phyloP scores from a whole-genome alignment of 2,113 vertebrate species.

The Epinephelus lanceolatus region DNA sequence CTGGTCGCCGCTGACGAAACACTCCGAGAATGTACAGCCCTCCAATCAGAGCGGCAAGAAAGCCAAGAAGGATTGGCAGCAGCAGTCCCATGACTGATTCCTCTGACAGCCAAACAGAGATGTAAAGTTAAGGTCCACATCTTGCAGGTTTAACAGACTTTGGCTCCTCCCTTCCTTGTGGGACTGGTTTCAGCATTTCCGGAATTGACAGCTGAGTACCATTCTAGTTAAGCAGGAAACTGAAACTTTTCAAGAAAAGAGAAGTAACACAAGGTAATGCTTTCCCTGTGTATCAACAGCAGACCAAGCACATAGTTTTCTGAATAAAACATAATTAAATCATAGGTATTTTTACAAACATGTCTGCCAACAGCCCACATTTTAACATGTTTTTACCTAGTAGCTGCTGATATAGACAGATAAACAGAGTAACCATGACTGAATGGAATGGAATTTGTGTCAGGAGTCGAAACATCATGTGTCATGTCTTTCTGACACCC shows the following conservation, averaged over 20 bases:
- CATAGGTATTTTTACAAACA: background rate
- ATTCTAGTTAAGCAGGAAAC: background rate
- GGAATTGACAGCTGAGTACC: background rate
- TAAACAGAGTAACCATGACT: background rate
- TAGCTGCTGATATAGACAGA: background rate
- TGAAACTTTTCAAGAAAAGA: background rate
- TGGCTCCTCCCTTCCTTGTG: conserved; percentile 62
- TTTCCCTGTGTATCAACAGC: background rate
- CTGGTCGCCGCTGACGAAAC: conserved; percentile 80
- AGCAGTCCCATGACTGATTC: conserved; percentile 81
- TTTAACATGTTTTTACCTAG: no score
- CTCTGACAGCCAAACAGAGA: background rate
- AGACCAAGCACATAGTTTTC: background rate
- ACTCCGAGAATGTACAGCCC: conserved; percentile 83
- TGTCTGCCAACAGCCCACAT: background rate
- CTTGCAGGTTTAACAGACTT: background rate
- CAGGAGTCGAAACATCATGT: background rate
- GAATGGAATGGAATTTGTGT: background rate
- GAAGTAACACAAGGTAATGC: background rate
- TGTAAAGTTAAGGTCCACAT: background rate
- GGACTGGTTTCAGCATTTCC: background rate
- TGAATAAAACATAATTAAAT: background rate
- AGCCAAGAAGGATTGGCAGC: conserved; percentile 67
- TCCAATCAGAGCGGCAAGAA: conserved; percentile 70
- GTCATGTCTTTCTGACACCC: no score